Evolutionary conservation across 2,113 vertebrate species (phyloP).

Genomic region (Ctenodactylus gundi): DNA sequence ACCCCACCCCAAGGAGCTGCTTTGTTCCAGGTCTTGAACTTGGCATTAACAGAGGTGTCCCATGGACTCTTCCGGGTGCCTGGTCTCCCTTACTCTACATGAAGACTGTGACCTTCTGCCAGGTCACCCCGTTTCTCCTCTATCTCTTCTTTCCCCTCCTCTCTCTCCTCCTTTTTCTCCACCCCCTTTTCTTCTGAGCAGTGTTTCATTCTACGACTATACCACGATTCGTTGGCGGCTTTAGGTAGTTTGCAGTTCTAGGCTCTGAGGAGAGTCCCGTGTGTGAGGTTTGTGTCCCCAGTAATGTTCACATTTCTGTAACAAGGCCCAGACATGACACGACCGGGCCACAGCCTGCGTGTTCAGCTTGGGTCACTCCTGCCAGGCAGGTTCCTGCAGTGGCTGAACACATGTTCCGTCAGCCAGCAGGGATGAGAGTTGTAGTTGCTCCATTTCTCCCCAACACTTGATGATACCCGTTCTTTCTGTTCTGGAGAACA

Average conservation of each 20-base stretch:
- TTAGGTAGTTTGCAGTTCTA: neutral
- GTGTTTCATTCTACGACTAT: too few species aligned
- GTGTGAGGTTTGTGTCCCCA: too few species aligned
- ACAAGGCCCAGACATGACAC: neutral
- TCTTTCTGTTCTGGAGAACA: neutral
- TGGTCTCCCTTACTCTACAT: neutral
- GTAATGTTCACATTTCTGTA: too few species aligned
- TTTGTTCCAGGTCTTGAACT: neutral
- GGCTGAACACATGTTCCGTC: too few species aligned
- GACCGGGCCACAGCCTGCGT: neutral
- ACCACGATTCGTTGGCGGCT: too few species aligned
- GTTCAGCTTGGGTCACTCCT: too few species aligned
- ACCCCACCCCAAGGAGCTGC: neutral
- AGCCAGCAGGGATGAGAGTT: too few species aligned
- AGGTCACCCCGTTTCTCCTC: neutral
- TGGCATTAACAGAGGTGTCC: neutral
- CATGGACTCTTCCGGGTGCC: too few species aligned
- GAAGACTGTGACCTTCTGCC: too few species aligned
- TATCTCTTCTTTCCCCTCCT: neutral
- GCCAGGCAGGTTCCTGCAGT: too few species aligned
- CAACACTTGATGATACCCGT: too few species aligned
- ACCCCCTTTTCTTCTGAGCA: neutral
- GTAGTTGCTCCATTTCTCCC: neutral
- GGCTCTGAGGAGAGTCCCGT: neutral
- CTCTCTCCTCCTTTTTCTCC: neutral